Evolutionary conservation across 2,888 invertebrate species (phyloP), one percentile per base, ranked within the genome.

Genomic region (Atrina japonica): DNA sequence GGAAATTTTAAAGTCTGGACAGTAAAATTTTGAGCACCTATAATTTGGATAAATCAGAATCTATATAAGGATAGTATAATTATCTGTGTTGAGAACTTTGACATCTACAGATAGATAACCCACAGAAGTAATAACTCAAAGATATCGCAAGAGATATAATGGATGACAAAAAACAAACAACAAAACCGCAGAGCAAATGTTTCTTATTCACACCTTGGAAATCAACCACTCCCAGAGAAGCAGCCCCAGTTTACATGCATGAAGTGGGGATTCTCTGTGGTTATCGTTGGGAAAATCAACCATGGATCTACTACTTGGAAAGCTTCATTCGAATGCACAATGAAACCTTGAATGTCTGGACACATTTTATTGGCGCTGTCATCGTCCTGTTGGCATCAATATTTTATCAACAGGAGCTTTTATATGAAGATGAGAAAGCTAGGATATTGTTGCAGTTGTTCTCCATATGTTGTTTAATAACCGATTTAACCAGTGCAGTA

Each of bases 201-300:
- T 35, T 35, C 35, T 35, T 35, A 35, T 35, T 49, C 6, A 49
- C 11, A 49, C 49, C 49, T n/a, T 49, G 49, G 49, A 23, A 18
- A 18, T 49, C 49, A 3, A 49, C 49, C 14, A 23, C 23, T 16
- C 23, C 21, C 2, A 9, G 18, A 18, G 49, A 49, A 2, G 23
- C 11, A 9, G 49, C 23, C 23, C 49, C 49, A 3, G 11, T n/a
- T 21, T 18, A 49, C 18, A 18, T 49, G 21, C 18, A 23, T 11
- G 49, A 49, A 18, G 49, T 49, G 18, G 49, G 49, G 49, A 49
- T 49, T 21, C 18, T 49, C 18, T 49, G 21, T 49, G 49, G 49
- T 2, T 49, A 49, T n/a, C 18, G 49, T n/a, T 49, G 18, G 23
- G 49, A 49, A 49, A 18, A 49, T 23, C 49, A 49, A 5, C 49